These are phyloP conservation scores for Athalia rosae DNA, from an alignment of 2,888 invertebrate genomes.

Conservation along the genomic window DNA sequence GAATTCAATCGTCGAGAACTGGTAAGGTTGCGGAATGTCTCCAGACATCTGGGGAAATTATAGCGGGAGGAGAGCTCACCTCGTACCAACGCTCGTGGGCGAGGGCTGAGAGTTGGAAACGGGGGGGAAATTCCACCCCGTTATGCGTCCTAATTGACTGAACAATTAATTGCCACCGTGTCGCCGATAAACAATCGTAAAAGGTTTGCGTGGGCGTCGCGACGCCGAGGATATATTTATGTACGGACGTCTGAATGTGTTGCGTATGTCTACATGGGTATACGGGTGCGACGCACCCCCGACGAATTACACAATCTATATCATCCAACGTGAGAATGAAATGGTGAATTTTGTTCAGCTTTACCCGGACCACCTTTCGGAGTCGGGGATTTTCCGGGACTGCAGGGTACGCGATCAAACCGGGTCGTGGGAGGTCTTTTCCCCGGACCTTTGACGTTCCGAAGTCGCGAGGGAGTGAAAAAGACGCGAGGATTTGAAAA, in stretches of 20 bases:
- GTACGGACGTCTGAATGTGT: too few relatives aligned
- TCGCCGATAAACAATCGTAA: slow-evolving; percentile 4
- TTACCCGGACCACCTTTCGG: slow-evolving; percentile 14
- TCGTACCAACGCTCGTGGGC: too few relatives aligned
- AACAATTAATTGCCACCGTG: slow-evolving; percentile 2
- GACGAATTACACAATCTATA: neutral
- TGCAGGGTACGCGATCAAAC: too few relatives aligned
- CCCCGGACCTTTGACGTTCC: slow-evolving; percentile 35
- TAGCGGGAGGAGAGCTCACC: too few relatives aligned
- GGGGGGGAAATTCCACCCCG: too few relatives aligned
- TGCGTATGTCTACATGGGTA: too few relatives aligned
- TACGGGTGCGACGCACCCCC: too few relatives aligned
- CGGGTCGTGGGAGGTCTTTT: slow-evolving; percentile 15
- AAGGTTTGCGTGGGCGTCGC: neutral
- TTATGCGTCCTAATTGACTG: neutral
- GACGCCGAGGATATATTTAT: too few relatives aligned
- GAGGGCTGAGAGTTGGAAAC: too few relatives aligned
- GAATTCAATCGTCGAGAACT: too few relatives aligned
- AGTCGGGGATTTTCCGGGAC: slow-evolving; percentile 22
- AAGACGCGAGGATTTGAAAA: slow-evolving; percentile 39
- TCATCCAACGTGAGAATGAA: slow-evolving; percentile 13
- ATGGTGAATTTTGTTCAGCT: slow-evolving; percentile 23
- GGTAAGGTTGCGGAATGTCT: too few relatives aligned
- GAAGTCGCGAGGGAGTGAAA: slow-evolving; percentile 39
- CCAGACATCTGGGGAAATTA: too few relatives aligned